These are phyloP conservation scores for Xiphorhynchus erythropygius DNA, from an alignment of 2,797 vertebrate genomes.

Conservation along the genomic window DNA sequence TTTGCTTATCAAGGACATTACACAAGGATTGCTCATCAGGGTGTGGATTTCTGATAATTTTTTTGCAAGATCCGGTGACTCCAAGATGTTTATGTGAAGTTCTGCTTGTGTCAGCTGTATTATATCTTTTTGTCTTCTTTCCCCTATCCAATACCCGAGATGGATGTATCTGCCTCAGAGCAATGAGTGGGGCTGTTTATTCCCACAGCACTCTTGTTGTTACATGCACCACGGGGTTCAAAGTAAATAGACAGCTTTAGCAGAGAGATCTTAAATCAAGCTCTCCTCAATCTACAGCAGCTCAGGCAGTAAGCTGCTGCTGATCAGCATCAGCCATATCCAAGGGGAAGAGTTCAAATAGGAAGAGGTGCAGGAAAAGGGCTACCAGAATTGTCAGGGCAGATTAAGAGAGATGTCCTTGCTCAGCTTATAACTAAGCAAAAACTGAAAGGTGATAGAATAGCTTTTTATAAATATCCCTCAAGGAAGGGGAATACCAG, in stretches of 20 bases:
- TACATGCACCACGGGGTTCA: background rate
- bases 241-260: background rate
- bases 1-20: background rate
- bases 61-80: background rate
- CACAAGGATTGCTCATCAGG: background rate
- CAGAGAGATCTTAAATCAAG: background rate
- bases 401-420: background rate
- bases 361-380: background rate
- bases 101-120: slow-evolving; percentile 8
- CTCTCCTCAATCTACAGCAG: background rate
- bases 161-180: background rate
- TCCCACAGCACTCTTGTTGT: background rate
- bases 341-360: background rate
- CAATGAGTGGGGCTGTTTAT: background rate
- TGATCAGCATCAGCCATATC: background rate
- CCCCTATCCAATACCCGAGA: background rate
- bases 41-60: background rate
- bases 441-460: background rate
- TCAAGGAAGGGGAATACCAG: slow-evolving; percentile 2
- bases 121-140: background rate
- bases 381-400: background rate
- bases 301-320: background rate
- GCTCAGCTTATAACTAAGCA: background rate
- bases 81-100: background rate
- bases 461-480: slow-evolving; percentile 1